phyloP scores from a whole-genome alignment of 2,888 invertebrate species.

The Phasia obesa region DNA sequence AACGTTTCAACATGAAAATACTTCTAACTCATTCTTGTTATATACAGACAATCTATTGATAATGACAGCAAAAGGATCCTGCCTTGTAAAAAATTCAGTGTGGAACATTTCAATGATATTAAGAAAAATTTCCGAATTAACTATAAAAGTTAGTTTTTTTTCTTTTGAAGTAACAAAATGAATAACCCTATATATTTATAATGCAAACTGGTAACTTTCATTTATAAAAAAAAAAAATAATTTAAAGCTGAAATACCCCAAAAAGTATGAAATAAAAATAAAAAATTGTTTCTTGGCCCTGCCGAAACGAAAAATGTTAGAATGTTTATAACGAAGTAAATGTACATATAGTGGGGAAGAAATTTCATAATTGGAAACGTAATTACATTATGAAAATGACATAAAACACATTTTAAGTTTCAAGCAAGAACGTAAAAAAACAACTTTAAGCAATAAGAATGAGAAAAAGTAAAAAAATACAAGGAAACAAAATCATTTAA shows the following conservation, averaged over 20 bases:
- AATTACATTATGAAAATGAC: conserved; percentile 69
- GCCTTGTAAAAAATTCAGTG: too few relatives aligned
- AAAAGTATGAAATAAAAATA: neutral
- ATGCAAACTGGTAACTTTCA: neutral
- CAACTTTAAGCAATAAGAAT: conserved; percentile 1
- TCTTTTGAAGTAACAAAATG: too few relatives aligned
- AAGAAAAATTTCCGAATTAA: too few relatives aligned
- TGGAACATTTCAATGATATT: too few relatives aligned
- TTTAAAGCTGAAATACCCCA: conserved; percentile 8
- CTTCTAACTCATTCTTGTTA: too few relatives aligned
- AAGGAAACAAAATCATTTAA: conserved; percentile 52
- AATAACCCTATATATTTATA: too few relatives aligned
- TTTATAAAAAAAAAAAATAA: conserved; percentile 1
- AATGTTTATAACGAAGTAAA: conserved; percentile 1
- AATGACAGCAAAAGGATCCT: too few relatives aligned
- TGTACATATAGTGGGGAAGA: conserved; percentile 29
- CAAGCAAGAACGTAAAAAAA: neutral
- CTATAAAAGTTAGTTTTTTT: too few relatives aligned
- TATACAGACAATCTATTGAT: too few relatives aligned
- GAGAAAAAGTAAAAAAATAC: neutral
- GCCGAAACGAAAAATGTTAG: conserved; percentile 18
- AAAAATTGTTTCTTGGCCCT: neutral
- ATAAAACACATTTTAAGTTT: conserved; percentile 66
- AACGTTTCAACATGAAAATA: too few relatives aligned
- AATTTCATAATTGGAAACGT: conserved; percentile 68